These are phyloP conservation scores for Patella pellucida DNA, from an alignment of 2,888 invertebrate species.

Conservation along the genomic window DNA sequence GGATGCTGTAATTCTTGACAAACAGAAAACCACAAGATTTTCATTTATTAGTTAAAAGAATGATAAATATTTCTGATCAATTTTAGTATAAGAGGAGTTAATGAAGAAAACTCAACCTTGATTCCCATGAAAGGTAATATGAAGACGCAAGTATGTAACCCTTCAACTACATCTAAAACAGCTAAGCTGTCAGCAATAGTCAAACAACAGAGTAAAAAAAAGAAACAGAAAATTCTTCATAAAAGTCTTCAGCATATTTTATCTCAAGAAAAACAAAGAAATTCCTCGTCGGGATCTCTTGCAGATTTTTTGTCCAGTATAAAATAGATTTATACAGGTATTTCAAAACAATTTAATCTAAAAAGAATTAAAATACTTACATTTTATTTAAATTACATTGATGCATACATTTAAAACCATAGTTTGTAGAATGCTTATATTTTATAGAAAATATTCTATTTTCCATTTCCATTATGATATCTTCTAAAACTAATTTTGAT, in stretches of 20 bases:
- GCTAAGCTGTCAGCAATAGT: background rate
- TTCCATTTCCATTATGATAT: too few species aligned
- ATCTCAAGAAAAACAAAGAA: conserved; percentile 7
- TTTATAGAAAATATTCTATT: too few species aligned
- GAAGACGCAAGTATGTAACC: background rate
- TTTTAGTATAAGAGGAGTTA: background rate
- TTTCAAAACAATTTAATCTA: too few species aligned
- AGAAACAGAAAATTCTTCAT: background rate
- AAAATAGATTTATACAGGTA: background rate
- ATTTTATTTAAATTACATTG: too few species aligned
- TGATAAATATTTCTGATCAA: background rate
- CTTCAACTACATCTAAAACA: too few species aligned
- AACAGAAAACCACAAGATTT: too few species aligned
- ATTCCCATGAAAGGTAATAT: background rate
- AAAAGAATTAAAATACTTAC: too few species aligned
- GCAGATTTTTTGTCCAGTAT: background rate
- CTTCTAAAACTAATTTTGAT: too few species aligned
- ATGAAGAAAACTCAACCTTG: background rate
- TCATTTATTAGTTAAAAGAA: too few species aligned
- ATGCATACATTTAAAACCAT: too few species aligned
- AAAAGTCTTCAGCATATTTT: conserved; percentile 1
- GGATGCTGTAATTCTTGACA: too few species aligned
- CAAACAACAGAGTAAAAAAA: background rate
- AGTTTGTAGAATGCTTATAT: too few species aligned
- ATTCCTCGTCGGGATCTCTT: background rate